Base-by-base conservation (phyloP, 2,113 vertebrate species). In the Alectura lathami region DNA sequence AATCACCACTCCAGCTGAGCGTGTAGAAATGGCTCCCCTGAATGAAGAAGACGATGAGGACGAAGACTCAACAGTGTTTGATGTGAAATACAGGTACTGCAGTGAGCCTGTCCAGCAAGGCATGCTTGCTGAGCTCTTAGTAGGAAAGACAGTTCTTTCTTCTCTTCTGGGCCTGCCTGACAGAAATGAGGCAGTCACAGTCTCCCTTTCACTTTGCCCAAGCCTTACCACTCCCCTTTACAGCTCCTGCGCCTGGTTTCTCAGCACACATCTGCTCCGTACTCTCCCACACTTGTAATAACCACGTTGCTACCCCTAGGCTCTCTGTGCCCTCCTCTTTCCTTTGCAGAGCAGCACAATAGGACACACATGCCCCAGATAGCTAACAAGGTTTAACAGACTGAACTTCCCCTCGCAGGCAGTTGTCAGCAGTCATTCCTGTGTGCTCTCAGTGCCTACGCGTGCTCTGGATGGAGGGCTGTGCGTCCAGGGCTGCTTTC, bases 1-100 rank as follows among this genome's bases (percentile, higher is more conserved):
- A 36, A 99, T 99, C 90, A 99, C 99, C 22, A 99, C 99, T 16
- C 99, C 99, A 0, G 99, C 99, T 0, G 99, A 99, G 97, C 97
- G 98, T 1, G 99, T 99, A 6, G 99, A 99, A 96, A 99, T 99
- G 99, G 98, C 98, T 11, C 99, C 99, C n/a, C 97, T 99, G 50
- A 99, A 99, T 0, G 99, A 99, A 79, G 99, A 99, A 17, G 98
- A 99, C 0, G 99, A 99, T 0, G 98, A 98, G 7, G 99, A 99
- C 0, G 99, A 99, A 47, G 99, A 99, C 67, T 98, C 99, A 3
- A 99, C 99, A 73, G 98, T 99, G 18, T 99, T 99, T 89, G 99
- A 99, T 96, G 98, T 99, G 89, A 99, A 99, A 93, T 99, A 99
- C 98, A 99, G 99, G 99, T 99, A 97, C 9, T 69, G 76, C 85